A percentile compares a stretch with the other conserved stretches of the same genome.
These are phyloP conservation scores for Spodoptera exigua DNA, from an alignment of 2,888 invertebrate genomes.

Conservation along the genomic window DNA sequence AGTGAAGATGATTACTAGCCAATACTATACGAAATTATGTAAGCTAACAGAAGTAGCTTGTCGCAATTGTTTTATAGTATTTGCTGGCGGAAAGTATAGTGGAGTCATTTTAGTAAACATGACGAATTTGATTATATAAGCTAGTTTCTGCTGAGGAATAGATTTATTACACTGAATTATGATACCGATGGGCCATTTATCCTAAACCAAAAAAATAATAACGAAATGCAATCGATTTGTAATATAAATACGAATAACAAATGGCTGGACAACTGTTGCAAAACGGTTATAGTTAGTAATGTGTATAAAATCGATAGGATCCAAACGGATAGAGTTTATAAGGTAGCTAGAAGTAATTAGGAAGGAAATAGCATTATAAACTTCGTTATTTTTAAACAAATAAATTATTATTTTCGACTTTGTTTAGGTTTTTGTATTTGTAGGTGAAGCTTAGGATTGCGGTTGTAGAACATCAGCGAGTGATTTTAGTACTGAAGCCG, in stretches of 20 bases:
- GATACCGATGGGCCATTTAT: conserved; percentile 56
- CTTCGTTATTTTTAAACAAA: conserved; percentile 71
- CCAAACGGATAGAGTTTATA: conserved; percentile 72
- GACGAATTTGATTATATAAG: conserved; percentile 54
- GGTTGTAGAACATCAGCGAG: conserved; percentile 31
- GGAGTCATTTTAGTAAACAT: conserved; percentile 52
- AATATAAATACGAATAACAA: conserved; percentile 53
- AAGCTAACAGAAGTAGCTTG: conserved; percentile 18
- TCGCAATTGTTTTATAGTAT: conserved; percentile 43
- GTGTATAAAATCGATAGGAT: conserved; percentile 66
- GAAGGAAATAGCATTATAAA: conserved; percentile 74
- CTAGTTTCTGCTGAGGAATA: conserved; percentile 54
- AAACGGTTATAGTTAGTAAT: conserved; percentile 56
- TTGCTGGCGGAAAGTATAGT: conserved; percentile 35
- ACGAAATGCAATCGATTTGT: conserved; percentile 54
- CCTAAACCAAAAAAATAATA: conserved; percentile 47
- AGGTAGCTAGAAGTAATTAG: conserved; percentile 83
- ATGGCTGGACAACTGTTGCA: conserved; percentile 49
- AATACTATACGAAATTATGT: conserved; percentile 38
- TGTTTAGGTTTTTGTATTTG: conserved; percentile 70
- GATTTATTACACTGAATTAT: conserved; percentile 44
- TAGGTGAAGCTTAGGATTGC: conserved; percentile 56
- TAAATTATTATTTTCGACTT: conserved; percentile 76
- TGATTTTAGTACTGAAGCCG: conserved; percentile 28
- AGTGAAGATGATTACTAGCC: conserved; percentile 48